Conservation (phyloP, 2,797 vertebrate genomes). For the Phrynocephalus vlangalii region DNA sequence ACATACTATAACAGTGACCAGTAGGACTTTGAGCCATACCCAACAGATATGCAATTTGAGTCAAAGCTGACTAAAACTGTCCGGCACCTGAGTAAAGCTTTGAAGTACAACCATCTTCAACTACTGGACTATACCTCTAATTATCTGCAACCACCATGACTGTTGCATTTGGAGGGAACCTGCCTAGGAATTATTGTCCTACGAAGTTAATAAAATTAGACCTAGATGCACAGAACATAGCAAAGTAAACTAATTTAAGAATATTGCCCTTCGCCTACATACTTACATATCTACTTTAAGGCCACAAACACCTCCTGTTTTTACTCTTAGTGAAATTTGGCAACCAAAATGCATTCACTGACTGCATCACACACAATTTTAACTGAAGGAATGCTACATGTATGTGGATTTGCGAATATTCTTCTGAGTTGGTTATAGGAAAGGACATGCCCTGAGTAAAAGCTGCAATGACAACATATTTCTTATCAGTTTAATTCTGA, state of each 20-base stretch:
- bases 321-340: not conserved
- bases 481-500: constrained; percentile 13
- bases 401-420: not conserved
- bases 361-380: not conserved
- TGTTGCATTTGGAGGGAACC: not conserved
- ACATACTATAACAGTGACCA: not conserved
- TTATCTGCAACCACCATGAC: not conserved
- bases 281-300: constrained; percentile 30
- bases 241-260: not conserved
- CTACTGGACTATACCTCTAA: not conserved
- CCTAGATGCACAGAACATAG: not conserved
- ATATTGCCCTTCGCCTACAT: not conserved
- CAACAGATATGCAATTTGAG: not conserved
- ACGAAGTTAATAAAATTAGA: not conserved
- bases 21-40: too few species aligned
- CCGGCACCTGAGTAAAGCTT: not conserved
- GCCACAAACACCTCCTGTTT: not conserved
- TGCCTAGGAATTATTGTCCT: not conserved
- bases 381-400: not conserved
- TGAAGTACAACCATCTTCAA: too few species aligned
- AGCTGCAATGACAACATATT: not conserved
- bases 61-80: not conserved
- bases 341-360: too few species aligned
- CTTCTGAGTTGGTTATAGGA: not conserved
- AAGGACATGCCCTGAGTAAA: not conserved